phyloP scores from a whole-genome alignment of 2,113 vertebrate genomes.

The Brachyistius frenatus region DNA sequence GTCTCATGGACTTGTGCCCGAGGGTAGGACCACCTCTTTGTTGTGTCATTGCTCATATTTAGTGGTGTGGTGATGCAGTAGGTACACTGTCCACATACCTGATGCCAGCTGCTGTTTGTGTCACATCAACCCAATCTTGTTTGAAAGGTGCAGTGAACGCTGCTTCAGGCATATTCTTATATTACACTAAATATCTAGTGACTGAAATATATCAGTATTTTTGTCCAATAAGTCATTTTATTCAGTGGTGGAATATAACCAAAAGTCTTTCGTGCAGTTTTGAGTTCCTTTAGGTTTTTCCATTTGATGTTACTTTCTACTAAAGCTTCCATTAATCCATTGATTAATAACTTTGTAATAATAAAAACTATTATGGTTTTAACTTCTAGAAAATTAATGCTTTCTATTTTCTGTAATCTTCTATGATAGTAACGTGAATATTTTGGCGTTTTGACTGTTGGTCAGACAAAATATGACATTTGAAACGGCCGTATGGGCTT shows the following conservation, averaged over 20 bases:
- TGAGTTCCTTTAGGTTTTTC: no score
- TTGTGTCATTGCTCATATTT: conserved; percentile 5
- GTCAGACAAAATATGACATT: no score
- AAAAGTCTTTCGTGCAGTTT: no score
- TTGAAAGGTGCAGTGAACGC: conserved; percentile 49
- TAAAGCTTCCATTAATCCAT: not conserved
- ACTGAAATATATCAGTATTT: not conserved
- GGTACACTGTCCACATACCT: not conserved
- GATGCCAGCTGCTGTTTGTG: conserved; percentile 17
- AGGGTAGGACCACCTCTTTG: conserved; percentile 38
- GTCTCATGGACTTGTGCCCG: conserved; percentile 52
- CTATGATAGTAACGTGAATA: no score
- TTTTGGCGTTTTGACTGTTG: no score
- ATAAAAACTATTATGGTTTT: no score
- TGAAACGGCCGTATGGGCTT: no score
- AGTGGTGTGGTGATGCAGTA: conserved; percentile 15
- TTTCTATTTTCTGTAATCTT: no score
- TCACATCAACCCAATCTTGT: conserved; percentile 1
- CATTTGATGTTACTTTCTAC: no score
- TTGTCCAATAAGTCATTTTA: not conserved
- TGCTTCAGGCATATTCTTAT: not conserved
- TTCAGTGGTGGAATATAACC: not conserved
- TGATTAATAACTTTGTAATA: not conserved
- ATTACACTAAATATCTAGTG: not conserved
- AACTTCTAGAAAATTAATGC: no score